These are phyloP conservation scores for Aphelenchoides avenae DNA, from an alignment of 1,140 invertebrate genomes.

Conservation along the genomic window DNA sequence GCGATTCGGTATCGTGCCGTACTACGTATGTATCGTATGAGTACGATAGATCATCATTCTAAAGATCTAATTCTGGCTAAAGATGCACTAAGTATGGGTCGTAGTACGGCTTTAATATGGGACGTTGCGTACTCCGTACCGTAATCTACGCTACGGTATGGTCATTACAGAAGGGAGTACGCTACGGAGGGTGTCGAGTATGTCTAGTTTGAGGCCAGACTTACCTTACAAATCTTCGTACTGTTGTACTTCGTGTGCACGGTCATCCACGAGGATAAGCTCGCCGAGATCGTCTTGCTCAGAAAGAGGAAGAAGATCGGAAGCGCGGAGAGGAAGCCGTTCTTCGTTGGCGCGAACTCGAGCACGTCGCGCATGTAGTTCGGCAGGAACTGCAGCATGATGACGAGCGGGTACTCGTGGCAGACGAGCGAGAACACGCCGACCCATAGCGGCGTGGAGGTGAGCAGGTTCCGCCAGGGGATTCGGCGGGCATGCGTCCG, in stretches of 20 bases:
- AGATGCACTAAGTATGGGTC: no score
- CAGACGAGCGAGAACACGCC: slow-evolving; percentile 52
- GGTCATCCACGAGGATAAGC: slow-evolving; percentile 50
- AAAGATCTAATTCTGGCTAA: no score
- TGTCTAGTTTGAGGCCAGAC: neutral
- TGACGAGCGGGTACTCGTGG: slow-evolving; percentile 56
- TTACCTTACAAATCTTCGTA: slow-evolving; percentile 54
- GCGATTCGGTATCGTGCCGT: no score
- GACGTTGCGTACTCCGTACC: no score
- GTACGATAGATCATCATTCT: no score
- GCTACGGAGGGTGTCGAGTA: no score
- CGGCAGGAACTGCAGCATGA: slow-evolving; percentile 58
- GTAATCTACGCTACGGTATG: no score
- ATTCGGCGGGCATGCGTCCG: slow-evolving; percentile 46
- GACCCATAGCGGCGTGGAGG: slow-evolving; percentile 51
- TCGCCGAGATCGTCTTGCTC: slow-evolving; percentile 52
- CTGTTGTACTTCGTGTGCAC: slow-evolving; percentile 33
- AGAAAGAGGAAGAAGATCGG: slow-evolving; percentile 55
- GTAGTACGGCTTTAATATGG: no score
- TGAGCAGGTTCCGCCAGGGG: slow-evolving; percentile 42
- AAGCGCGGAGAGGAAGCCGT: slow-evolving; percentile 51
- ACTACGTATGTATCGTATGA: no score
- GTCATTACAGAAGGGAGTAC: no score
- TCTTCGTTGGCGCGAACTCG: slow-evolving; percentile 56
- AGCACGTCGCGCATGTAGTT: slow-evolving; percentile 59